A percentile compares a stretch with the other conserved stretches of the same genome.
Evolutionary conservation across 2,113 vertebrate genomes (phyloP).

Genomic region (Lamprologus lemairii): DNA sequence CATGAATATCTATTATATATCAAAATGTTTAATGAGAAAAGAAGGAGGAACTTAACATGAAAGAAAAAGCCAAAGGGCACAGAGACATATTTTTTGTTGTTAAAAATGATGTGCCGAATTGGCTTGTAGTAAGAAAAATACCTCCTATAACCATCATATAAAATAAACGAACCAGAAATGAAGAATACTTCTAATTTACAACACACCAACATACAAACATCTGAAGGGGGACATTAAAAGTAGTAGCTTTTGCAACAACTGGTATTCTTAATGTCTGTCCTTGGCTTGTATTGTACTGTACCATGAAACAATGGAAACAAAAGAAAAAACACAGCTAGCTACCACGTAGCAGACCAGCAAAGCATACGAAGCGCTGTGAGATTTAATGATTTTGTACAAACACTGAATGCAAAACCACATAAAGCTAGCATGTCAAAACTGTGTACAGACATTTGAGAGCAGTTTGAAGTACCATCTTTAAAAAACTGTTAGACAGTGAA

Average conservation of each 20-base stretch:
- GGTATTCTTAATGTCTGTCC: neutral
- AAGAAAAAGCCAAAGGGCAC: neutral
- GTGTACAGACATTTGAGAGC: neutral
- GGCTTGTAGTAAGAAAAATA: neutral
- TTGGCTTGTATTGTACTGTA: rapidly evolving
- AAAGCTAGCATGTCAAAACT: neutral
- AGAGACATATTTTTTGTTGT: neutral
- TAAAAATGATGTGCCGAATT: neutral
- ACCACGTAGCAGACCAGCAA: rapidly evolving
- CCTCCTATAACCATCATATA: neutral
- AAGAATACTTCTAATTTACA: neutral
- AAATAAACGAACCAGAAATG: neutral
- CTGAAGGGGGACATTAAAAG: neutral
- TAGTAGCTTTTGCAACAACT: neutral
- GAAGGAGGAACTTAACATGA: neutral
- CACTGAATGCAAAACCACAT: neutral
- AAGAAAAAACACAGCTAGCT: neutral
- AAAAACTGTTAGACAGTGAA: neutral
- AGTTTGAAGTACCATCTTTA: neutral
- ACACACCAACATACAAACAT: neutral
- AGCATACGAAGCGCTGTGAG: neutral
- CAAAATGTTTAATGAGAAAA: slow-evolving; percentile 25
- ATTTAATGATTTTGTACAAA: neutral
- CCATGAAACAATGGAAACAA: neutral
- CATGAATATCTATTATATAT: neutral